Evolutionary conservation across 2,113 vertebrate genomes (phyloP), one percentile per base, ranked within the genome.

Genomic region (Nerophis lumbriciformis): DNA sequence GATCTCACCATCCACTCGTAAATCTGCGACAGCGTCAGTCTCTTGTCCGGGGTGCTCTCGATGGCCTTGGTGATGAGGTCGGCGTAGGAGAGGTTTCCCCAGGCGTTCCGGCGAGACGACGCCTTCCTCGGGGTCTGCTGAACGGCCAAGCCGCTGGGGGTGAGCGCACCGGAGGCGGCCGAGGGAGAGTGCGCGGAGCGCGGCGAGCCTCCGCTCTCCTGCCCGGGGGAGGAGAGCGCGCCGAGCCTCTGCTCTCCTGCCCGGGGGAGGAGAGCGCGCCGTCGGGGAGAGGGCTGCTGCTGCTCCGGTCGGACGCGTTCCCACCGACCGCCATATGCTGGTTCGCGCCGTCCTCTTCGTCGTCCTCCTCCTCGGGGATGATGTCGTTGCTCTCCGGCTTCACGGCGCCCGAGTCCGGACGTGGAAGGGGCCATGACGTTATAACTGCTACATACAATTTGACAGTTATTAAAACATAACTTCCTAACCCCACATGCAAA

Each of bases 401-500:
- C 65, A 78, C 90, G 37, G 91, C 89, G 82, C 85, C 92, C 10
- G 91, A 92, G 83, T 95, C 95, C 2, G 93, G 94, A 79, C 94
- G 89, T 59, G 94, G 95, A 83, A 95, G 89, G 66, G 95, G 95
- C 95, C 95, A 97, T 2, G 19, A 19, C n/a, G n/a, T n/a, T n/a
- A n/a, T n/a, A n/a, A n/a, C n/a, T n/a, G n/a, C n/a, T n/a, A n/a
- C n/a, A n/a, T n/a, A n/a, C n/a, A n/a, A n/a, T n/a, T n/a, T n/a
- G n/a, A n/a, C n/a, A n/a, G n/a, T n/a, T n/a, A n/a, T n/a, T n/a
- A n/a, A n/a, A n/a, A n/a, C n/a, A n/a, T n/a, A n/a, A n/a, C n/a
- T n/a, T n/a, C n/a, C n/a, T n/a, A 19, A 19, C 2, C 19, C 19
- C 19, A 19, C n/a, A n/a, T n/a, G n/a, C n/a, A n/a, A n/a, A n/a